Base-by-base conservation (phyloP, 2,888 invertebrate species). In the Eilema griseolum region DNA sequence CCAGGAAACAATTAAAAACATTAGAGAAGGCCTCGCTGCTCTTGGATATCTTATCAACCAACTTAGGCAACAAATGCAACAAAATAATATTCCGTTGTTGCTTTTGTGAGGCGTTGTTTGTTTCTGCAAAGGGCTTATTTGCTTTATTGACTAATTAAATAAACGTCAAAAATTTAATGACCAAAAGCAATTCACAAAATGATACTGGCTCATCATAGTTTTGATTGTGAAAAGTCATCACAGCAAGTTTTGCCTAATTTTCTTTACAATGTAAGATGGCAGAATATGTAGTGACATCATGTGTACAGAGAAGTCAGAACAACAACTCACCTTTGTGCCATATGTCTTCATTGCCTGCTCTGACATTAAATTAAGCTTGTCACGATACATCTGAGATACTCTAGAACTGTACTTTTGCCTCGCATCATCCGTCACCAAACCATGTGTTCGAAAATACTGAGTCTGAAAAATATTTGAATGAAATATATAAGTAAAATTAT, bases 371-470 rank as follows among this genome's bases (percentile, higher is more conserved):
- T 97, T 95, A 74, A 99, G 95, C 92, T 99, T 99, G 85, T 99
- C 99, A 84, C 97, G 96, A 92, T 99, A 99, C 85, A 99, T 94
- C 87, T 98, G 97, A 1, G 99, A 99, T 65, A 99, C 98, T 72
- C 99, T 96, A 3, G 99, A 99, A 89, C 98, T 98, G 93, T 99
- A 99, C 91, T 99, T 99, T 91, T 99, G 98, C 83, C 99, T 98
- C 24, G 99, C 97, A 95, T 99, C 99, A 64, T 97, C 97, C 56
- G 98, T 98, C 71, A 96, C 97, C 90, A 99, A 98, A 81, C 99
- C 99, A 89, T 99, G 98, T 88, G 99, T 98, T 72, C 97, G 96
- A 95, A 99, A 99, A 94, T 98, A 99, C 88, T 98, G 97, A 71
- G 97, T 96, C 99, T 99, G 63, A 41, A n/a, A 61, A 26, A 16